phyloP scores from a whole-genome alignment of 2,113 vertebrate genomes.

The Megaptera novaeangliae region DNA sequence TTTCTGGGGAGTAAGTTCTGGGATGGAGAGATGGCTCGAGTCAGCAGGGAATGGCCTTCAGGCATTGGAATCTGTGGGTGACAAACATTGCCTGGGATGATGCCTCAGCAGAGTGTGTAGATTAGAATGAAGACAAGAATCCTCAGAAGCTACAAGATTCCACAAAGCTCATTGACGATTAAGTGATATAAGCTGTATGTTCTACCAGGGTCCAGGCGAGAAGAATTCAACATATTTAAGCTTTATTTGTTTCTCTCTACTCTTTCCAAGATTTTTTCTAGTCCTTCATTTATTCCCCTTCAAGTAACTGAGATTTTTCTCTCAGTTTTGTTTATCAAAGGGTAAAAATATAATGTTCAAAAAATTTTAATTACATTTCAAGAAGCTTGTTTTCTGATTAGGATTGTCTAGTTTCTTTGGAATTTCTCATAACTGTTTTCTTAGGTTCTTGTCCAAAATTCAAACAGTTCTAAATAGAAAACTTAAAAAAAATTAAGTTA shows the following conservation, averaged over 20 bases:
- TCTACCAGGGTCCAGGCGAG: background rate
- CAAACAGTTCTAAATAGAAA: background rate
- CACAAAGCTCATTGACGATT: background rate
- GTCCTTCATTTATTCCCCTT: background rate
- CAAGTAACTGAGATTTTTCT: background rate
- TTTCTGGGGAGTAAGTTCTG: background rate
- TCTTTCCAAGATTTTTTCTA: background rate
- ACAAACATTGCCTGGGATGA: background rate
- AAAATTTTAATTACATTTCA: background rate
- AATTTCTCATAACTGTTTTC: background rate
- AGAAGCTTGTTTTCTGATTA: background rate
- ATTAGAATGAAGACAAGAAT: background rate
- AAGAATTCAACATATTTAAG: background rate
- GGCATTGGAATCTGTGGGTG: background rate
- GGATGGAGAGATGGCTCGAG: background rate
- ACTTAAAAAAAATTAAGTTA: background rate
- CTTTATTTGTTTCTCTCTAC: background rate
- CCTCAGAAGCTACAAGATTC: background rate
- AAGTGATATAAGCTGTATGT: background rate
- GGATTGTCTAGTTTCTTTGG: background rate
- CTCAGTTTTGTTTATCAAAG: background rate
- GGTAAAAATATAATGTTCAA: background rate
- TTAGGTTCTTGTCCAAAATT: background rate
- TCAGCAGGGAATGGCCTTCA: background rate
- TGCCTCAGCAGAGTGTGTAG: too few relatives aligned